These are phyloP conservation scores for Trididemnum miniatum DNA, from an alignment of 23 tunicate species.

Conservation along the genomic window DNA sequence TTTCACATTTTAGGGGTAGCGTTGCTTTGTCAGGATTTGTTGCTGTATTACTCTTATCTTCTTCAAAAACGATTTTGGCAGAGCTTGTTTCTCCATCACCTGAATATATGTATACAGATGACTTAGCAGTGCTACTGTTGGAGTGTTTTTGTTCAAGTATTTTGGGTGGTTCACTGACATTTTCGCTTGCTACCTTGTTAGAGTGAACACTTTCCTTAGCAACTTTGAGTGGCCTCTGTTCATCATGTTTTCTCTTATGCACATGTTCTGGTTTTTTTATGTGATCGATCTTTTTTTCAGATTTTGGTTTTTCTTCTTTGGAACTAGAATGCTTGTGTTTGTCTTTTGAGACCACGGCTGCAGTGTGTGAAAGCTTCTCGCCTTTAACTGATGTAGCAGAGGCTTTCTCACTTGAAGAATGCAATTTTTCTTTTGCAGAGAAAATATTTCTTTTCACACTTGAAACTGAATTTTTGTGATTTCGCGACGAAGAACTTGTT, in stretches of 20 bases:
- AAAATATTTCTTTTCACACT: not conserved
- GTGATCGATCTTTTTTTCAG: not conserved
- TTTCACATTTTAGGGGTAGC: conserved; percentile 16
- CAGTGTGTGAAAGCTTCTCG: not conserved
- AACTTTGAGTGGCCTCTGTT: not conserved
- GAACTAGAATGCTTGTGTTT: not conserved
- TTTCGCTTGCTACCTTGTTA: not conserved
- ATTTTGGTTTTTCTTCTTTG: not conserved
- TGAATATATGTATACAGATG: conserved; percentile 11
- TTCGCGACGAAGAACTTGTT: not conserved
- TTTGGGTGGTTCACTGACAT: not conserved
- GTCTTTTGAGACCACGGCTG: not conserved
- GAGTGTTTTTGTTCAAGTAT: not conserved
- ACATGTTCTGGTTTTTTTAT: not conserved
- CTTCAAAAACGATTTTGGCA: not conserved
- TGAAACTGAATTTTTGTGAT: not conserved
- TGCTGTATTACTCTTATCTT: not conserved
- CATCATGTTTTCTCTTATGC: not conserved
- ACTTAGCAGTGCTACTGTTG: not conserved
- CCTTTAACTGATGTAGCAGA: not conserved
- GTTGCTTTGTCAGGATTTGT: not conserved
- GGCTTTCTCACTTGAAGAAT: not conserved
- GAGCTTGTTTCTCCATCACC: not conserved
- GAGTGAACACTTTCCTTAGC: not conserved
- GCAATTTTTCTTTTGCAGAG: not conserved